Percentiles rank a stretch among this genome's conserved stretches.
phyloP scores from a whole-genome alignment of 2,888 invertebrate genomes.

The Pedicia rivosa region DNA sequence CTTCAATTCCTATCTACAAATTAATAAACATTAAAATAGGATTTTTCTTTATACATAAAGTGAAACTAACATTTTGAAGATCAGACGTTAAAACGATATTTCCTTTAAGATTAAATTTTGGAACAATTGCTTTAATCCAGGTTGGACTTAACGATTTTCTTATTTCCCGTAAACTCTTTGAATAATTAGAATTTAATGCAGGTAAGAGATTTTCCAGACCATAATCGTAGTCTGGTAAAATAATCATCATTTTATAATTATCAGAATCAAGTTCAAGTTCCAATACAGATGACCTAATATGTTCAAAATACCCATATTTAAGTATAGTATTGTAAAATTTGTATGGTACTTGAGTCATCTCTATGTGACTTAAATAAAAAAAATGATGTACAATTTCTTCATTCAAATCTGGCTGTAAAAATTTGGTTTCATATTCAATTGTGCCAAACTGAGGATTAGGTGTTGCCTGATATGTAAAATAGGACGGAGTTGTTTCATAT shows the following conservation, averaged over 20 bases:
- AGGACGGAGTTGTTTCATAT: neutral
- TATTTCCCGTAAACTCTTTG: constrained; percentile 42
- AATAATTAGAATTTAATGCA: constrained; percentile 41
- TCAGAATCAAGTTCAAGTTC: constrained; percentile 67
- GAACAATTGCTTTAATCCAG: constrained; percentile 60
- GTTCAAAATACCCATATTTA: constrained; percentile 57
- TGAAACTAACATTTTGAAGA: constrained; percentile 51
- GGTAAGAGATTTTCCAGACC: constrained; percentile 46
- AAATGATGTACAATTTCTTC: constrained; percentile 26
- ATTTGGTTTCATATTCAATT: neutral
- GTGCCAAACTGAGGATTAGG: constrained; percentile 4
- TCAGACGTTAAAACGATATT: constrained; percentile 66
- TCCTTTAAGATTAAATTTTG: constrained; percentile 64
- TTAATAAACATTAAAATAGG: constrained; percentile 4
- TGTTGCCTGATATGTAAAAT: neutral
- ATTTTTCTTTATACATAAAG: too few species aligned
- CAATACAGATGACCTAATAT: constrained; percentile 52
- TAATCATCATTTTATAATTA: constrained; percentile 57
- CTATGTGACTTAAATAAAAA: constrained; percentile 30
- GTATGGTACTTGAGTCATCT: constrained; percentile 40
- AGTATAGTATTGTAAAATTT: constrained; percentile 64
- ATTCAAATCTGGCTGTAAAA: constrained; percentile 10
- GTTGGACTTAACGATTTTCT: constrained; percentile 49
- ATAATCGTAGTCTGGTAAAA: constrained; percentile 50
- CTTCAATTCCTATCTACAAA: constrained; percentile 53